Percentiles rank a stretch among this genome's conserved stretches.
Conservation (phyloP, 2,888 invertebrate genomes). For the Scaptomyza polygonia region DNA sequence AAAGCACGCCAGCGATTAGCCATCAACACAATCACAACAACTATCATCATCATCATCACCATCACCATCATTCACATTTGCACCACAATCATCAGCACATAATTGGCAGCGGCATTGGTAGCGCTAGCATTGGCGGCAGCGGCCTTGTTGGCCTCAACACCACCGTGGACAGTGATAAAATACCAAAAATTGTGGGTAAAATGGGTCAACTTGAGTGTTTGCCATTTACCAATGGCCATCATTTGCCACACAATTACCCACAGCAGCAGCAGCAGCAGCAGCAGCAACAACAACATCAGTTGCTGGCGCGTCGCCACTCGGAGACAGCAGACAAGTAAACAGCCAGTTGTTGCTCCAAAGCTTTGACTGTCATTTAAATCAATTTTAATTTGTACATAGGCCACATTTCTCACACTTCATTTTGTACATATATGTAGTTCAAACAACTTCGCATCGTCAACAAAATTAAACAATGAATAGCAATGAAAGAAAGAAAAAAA, state of each 20-base stretch:
- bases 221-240: constrained; percentile 68
- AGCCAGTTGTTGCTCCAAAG: constrained; percentile 12
- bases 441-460: constrained; percentile 31
- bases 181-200: constrained; percentile 85
- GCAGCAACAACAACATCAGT: constrained; percentile 56
- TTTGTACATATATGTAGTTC: constrained; percentile 62
- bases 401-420: constrained; percentile 41
- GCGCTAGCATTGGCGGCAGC: constrained; percentile 67
- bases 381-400: constrained; percentile 55
- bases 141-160: constrained; percentile 56
- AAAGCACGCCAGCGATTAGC: constrained; percentile 78
- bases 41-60: constrained; percentile 44
- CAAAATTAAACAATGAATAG: constrained; percentile 16
- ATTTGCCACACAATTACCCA: constrained; percentile 41
- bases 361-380: constrained; percentile 36
- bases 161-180: constrained; percentile 83
- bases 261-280: constrained; percentile 13
- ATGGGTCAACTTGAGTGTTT: constrained; percentile 81
- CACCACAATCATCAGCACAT: constrained; percentile 55
- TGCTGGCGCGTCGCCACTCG: constrained; percentile 80
- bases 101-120: constrained; percentile 64
- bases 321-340: constrained; percentile 70
- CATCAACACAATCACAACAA: constrained; percentile 42
- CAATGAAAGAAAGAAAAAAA: constrained; percentile 23
- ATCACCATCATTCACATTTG: constrained; percentile 36